These are phyloP conservation scores for Rutilus rutilus DNA, from an alignment of 2,113 vertebrate species.

Conservation along the genomic window DNA sequence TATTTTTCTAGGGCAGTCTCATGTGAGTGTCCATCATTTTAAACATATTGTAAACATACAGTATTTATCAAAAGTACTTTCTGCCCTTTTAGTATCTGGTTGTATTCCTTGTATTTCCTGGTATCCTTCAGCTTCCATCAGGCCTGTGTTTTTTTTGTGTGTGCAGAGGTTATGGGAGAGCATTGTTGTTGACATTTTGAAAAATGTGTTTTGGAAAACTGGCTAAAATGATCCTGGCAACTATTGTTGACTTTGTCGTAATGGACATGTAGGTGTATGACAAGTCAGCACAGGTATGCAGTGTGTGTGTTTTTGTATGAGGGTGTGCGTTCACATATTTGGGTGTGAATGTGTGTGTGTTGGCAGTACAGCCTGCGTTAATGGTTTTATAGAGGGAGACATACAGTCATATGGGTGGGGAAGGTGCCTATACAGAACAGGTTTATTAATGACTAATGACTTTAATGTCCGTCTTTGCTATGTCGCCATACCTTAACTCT, in stretches of 20 bases:
- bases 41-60: not conserved
- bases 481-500: not conserved
- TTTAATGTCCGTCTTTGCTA: not conserved
- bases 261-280: constrained; percentile 28
- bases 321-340: constrained; percentile 25
- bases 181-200: constrained; percentile 34
- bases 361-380: constrained; percentile 47
- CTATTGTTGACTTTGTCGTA: constrained; percentile 35
- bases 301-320: constrained; percentile 34
- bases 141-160: not conserved
- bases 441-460: constrained; percentile 43
- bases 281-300: constrained; percentile 47
- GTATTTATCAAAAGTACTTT: not conserved
- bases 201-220: constrained; percentile 46
- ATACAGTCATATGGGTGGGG: constrained; percentile 32
- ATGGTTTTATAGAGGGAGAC: constrained; percentile 54
- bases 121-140: not conserved
- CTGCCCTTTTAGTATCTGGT: not conserved
- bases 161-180: not conserved
- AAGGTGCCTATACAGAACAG: constrained; percentile 14
- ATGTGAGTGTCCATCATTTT: not conserved
- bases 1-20: not conserved
- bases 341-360: constrained; percentile 52
- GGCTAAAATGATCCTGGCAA: constrained; percentile 23
- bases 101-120: not conserved